These are phyloP conservation scores for Lota lota DNA, from an alignment of 2,113 vertebrate species.

Conservation along the genomic window DNA sequence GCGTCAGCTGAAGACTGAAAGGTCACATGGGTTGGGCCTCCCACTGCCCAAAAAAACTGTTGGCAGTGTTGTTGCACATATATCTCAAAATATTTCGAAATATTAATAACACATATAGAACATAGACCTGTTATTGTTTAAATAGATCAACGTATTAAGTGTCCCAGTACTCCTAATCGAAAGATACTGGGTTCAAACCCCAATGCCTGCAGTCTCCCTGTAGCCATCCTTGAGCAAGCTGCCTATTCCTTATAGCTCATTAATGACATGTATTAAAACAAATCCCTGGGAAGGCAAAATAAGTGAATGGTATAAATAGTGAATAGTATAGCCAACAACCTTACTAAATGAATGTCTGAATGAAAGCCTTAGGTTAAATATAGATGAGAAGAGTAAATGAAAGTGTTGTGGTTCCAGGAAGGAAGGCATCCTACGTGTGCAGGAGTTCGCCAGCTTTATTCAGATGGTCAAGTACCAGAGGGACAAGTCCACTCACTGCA, in stretches of 20 bases:
- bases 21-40: conserved; percentile 57
- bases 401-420: conserved; percentile 43
- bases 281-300: no score
- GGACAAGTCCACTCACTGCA: conserved; percentile 58
- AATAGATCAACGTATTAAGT: no score
- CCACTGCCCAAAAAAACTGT: conserved; percentile 22
- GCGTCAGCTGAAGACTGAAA: conserved; percentile 72
- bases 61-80: not conserved
- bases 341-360: no score
- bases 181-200: no score
- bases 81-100: no score
- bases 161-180: no score
- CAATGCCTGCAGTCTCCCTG: not conserved
- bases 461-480: conserved; percentile 56
- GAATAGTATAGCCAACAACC: no score
- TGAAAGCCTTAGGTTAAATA: no score
- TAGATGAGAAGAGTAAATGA: no score
- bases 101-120: no score
- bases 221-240: conserved; percentile 2
- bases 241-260: conserved; percentile 21
- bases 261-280: conserved; percentile 1
- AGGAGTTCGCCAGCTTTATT: conserved; percentile 63
- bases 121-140: no score
- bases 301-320: no score
- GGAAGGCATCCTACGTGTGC: conserved; percentile 47